Evolutionary conservation across 2,888 invertebrate genomes (phyloP).

Genomic region (Meganola albula): DNA sequence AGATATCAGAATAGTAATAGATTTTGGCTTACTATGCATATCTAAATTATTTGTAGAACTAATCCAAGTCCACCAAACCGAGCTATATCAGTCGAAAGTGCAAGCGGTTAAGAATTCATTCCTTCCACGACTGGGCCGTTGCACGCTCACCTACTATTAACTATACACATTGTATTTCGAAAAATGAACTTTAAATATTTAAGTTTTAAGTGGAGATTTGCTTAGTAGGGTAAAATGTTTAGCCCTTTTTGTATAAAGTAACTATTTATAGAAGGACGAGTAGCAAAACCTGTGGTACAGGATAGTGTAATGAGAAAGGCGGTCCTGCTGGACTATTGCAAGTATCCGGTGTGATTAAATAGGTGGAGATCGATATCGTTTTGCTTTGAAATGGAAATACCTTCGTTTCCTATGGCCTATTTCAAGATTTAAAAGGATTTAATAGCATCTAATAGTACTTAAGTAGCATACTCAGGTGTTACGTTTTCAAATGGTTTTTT

Average conservation of each 20-base stretch:
- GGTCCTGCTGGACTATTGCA: conserved; percentile 49
- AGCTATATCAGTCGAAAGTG: conserved; percentile 66
- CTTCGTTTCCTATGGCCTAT: too few relatives aligned
- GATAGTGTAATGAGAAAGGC: conserved; percentile 54
- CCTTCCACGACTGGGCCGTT: conserved; percentile 63
- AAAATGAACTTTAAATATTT: background rate
- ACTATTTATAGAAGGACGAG: conserved; percentile 68
- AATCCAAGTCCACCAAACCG: conserved; percentile 47
- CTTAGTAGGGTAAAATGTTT: conserved; percentile 13
- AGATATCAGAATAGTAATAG: too few relatives aligned
- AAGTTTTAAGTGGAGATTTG: conserved; percentile 25
- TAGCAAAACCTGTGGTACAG: conserved; percentile 65
- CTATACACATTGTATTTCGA: background rate
- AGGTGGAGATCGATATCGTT: conserved; percentile 10
- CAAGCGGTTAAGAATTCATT: conserved; percentile 66
- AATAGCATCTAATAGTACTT: too few relatives aligned
- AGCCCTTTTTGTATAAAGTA: conserved; percentile 28
- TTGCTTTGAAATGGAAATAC: too few relatives aligned
- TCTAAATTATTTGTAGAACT: conserved; percentile 39
- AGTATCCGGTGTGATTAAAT: conserved; percentile 36
- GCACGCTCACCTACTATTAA: conserved; percentile 31
- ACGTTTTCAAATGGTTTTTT: too few relatives aligned
- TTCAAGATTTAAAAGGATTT: too few relatives aligned
- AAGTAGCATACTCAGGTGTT: too few relatives aligned
- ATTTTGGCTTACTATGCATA: too few relatives aligned